Conservation (phyloP, 2,113 vertebrate species). For the Chrysemys picta region DNA sequence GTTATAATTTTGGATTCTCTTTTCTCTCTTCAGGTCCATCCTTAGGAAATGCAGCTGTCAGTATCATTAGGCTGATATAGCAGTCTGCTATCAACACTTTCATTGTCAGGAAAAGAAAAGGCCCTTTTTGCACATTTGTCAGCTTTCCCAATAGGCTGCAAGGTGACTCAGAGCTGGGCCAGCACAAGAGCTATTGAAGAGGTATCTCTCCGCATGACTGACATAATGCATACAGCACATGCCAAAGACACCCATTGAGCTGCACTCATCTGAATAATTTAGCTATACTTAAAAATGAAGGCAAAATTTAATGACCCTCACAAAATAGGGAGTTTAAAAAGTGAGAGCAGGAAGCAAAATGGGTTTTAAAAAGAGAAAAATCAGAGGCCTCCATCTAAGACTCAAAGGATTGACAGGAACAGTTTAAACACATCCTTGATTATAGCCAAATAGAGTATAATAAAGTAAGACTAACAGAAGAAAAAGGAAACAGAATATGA, state of each 20-base stretch:
- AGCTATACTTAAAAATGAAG: constrained; percentile 34
- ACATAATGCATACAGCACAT: constrained; percentile 27
- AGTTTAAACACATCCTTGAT: constrained; percentile 54
- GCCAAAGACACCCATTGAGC: constrained; percentile 52
- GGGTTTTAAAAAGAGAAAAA: background rate
- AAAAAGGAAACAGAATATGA: constrained; percentile 40
- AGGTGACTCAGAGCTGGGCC: constrained; percentile 45
- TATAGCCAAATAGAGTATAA: constrained; percentile 57
- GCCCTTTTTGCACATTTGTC: constrained; percentile 11
- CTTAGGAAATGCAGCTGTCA: background rate
- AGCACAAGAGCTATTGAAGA: constrained; percentile 30
- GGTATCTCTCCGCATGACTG: constrained; percentile 20
- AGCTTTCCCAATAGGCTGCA: constrained; percentile 56
- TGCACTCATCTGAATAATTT: constrained; percentile 26
- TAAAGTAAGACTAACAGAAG: constrained; percentile 51
- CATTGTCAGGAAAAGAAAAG: constrained; percentile 17
- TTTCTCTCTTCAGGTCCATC: background rate
- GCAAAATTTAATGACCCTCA: constrained; percentile 21
- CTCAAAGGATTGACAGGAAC: constrained; percentile 40
- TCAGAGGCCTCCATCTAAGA: constrained; percentile 21
- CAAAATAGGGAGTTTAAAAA: constrained; percentile 20
- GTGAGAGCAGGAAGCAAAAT: constrained; percentile 30
- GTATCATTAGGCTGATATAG: background rate
- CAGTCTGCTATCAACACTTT: constrained; percentile 27
- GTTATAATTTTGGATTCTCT: background rate